Evolutionary conservation across 2,888 invertebrate genomes (phyloP), one percentile per base, ranked within the genome.

Genomic region (Ochropleura leucogaster): DNA sequence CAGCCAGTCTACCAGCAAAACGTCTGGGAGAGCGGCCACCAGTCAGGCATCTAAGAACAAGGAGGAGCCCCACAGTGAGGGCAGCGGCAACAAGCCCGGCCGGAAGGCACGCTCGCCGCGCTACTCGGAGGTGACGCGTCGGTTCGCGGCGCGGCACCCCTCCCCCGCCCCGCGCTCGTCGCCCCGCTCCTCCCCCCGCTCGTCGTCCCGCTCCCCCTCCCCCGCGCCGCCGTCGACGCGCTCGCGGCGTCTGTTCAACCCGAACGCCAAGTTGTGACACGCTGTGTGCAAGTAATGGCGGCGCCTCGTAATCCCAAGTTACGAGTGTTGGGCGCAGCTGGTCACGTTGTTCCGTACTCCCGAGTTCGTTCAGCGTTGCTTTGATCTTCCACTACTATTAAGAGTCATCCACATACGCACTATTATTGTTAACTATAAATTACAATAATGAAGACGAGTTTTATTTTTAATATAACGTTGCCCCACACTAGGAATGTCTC

Each of bases 41-140:
- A 51, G 66, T 49, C 30, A 10, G n/a, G n/a, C 40, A 8, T 4
- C 20, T 20, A 8, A 14, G 20, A 59, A 42, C 18, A 66, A 70
- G 12, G 18, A 0, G 14, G 30, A 30, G 30, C 30, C 30, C 30
- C 30, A 3, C 3, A 49, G 53, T 7, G 7, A 68, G 53, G 53
- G 53, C 1, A 6, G 0, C 42, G 0, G 16, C 4, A 0, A 20
- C n/a, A 4, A 51, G 16, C 5, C 9, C 10, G 10, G 12, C 8
- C 16, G 20, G 2, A 42, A 18, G 30, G 20, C 4, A 5, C 60
- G 42, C 1, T 72, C 68, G 47, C 78, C 16, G 77, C 87, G 88
- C 8, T 90, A 91, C 86, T 86, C 88, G 18, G 86, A 89, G 14
- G 74, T 91, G 63, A 90, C 89, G 71, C 84, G 87, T 0, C 82